Evolutionary conservation across 2,888 invertebrate species (phyloP).

Genomic region (Xanthorhoe spadicearia): DNA sequence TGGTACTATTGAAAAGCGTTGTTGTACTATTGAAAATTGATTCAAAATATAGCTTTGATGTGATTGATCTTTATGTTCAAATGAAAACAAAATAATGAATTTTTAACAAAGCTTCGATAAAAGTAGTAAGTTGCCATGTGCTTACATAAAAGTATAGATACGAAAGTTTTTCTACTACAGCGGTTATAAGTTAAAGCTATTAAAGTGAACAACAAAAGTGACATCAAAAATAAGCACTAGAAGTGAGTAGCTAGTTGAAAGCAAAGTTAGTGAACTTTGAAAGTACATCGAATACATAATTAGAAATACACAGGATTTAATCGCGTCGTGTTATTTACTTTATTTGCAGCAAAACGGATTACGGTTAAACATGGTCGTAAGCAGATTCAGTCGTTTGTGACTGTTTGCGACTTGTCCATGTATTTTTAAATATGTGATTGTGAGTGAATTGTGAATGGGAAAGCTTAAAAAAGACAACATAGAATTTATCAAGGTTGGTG

Average conservation of each 20-base stretch:
- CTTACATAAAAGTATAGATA: background rate
- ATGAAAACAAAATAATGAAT: background rate
- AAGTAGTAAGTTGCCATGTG: background rate
- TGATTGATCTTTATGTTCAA: background rate
- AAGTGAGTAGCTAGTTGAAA: background rate
- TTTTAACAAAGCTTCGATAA: background rate
- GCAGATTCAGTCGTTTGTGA: too few species aligned
- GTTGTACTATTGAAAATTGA: background rate
- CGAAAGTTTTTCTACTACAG: background rate
- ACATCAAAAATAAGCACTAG: background rate
- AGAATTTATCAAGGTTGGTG: slow-evolving; percentile 46
- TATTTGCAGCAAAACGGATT: too few species aligned
- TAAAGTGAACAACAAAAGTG: slow-evolving; percentile 1
- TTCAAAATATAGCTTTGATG: background rate
- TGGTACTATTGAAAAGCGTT: background rate
- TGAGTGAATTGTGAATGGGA: background rate
- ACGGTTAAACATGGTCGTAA: too few species aligned
- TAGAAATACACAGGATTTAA: too few species aligned
- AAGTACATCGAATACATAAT: too few species aligned
- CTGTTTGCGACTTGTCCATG: too few species aligned
- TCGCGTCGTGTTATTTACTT: too few species aligned
- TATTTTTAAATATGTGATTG: too few species aligned
- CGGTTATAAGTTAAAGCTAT: background rate
- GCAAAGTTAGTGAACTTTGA: background rate
- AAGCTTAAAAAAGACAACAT: slow-evolving; percentile 4